phyloP scores from a whole-genome alignment of 2,113 vertebrate species.

The Spizaetus ornatus region DNA sequence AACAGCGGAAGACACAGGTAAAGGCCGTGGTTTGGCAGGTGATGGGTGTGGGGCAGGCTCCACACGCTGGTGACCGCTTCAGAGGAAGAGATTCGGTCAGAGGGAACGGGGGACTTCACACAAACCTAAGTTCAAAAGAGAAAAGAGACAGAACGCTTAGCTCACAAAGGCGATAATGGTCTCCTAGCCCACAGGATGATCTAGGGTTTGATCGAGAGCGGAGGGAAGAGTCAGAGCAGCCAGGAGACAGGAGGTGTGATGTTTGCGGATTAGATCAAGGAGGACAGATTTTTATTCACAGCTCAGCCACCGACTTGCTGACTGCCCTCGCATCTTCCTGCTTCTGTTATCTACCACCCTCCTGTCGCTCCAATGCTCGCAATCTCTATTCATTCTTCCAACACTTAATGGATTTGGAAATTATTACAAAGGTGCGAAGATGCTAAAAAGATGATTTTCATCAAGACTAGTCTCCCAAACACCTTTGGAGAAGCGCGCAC shows the following conservation, averaged over 20 bases:
- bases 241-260: not conserved
- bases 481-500: not conserved
- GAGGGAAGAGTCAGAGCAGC: not conserved
- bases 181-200: fast-evolving
- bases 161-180: fast-evolving
- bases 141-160: not conserved
- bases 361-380: fast-evolving
- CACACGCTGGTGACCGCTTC: conserved; percentile 80
- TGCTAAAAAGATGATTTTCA: not conserved
- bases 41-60: conserved; percentile 84
- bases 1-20: conserved; percentile 99
- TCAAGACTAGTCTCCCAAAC: not conserved
- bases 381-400: not conserved
- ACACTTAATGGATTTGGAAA: not conserved
- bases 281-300: not conserved
- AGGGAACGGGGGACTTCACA: not conserved
- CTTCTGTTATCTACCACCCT: not conserved
- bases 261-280: not conserved
- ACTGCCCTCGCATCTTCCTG: not conserved
- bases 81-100: conserved; percentile 27
- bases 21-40: conserved; percentile 95
- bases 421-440: not conserved
- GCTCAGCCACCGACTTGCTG: not conserved
- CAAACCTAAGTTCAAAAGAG: not conserved
- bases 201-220: not conserved